These are phyloP conservation scores for Phyllostomus hastatus DNA, from an alignment of 2,113 vertebrate species.

Conservation along the genomic window DNA sequence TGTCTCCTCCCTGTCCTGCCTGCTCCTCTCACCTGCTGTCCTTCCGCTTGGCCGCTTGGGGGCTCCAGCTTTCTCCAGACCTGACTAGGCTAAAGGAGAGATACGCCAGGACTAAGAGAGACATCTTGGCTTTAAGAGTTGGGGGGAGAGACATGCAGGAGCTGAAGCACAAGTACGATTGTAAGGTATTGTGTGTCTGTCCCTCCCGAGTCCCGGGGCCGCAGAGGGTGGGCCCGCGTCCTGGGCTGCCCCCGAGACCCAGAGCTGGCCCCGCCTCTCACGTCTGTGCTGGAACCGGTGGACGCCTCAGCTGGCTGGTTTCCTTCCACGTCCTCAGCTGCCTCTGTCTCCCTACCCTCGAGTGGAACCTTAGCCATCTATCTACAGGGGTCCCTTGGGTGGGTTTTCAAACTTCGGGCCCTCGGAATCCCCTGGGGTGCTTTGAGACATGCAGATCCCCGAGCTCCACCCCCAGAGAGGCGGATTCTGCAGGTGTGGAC, in stretches of 20 bases:
- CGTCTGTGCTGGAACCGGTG: fast-evolving
- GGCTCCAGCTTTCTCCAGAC: conserved; percentile 92
- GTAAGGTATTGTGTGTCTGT: conserved; percentile 87
- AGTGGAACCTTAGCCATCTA: fast-evolving
- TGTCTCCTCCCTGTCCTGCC: conserved; percentile 64
- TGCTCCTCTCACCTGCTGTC: conserved; percentile 64
- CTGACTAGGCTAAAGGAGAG: conserved; percentile 92
- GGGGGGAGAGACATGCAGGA: conserved; percentile 89
- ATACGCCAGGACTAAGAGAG: conserved; percentile 92
- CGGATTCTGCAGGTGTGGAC: not conserved
- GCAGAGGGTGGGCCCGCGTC: not conserved
- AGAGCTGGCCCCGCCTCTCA: fast-evolving
- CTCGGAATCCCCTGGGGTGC: not conserved
- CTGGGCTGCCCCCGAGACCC: not conserved
- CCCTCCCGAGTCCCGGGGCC: not conserved
- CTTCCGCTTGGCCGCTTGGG: conserved; percentile 74
- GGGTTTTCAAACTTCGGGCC: not conserved
- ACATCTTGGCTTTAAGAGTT: conserved; percentile 90
- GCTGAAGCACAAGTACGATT: conserved; percentile 90
- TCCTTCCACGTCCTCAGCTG: not conserved
- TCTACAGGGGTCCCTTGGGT: not conserved
- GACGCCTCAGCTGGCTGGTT: not conserved
- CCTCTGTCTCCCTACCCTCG: not conserved
- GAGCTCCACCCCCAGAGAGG: not conserved
- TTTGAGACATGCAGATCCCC: not conserved